Conservation (phyloP, 2,113 vertebrate species). For the Merops nubicus region DNA sequence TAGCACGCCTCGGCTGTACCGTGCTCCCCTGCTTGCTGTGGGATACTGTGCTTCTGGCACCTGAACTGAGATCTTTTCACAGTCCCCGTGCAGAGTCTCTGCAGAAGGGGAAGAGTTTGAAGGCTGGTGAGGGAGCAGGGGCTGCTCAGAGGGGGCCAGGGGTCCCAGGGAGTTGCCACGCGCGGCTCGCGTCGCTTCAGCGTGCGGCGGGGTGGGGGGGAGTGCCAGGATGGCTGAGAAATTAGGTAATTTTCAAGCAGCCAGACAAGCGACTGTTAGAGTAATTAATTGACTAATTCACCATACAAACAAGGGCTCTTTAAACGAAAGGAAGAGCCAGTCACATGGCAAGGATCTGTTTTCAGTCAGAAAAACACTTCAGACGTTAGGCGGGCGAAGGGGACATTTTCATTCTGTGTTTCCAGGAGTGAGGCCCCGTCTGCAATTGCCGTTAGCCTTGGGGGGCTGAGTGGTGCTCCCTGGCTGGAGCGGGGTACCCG, state of each 20-base stretch:
- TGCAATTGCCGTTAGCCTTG: neutral
- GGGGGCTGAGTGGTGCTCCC: neutral
- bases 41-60: neutral
- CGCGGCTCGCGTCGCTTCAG: neutral
- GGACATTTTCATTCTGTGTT: neutral
- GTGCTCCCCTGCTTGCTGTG: fast-evolving
- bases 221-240: slow-evolving; percentile 18
- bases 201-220: neutral
- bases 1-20: neutral
- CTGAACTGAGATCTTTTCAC: fast-evolving
- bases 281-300: slow-evolving; percentile 80
- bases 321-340: slow-evolving; percentile 64
- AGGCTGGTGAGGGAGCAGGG: fast-evolving
- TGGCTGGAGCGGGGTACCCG: neutral
- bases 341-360: slow-evolving; percentile 69
- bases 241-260: slow-evolving; percentile 55
- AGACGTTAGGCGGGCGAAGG: slow-evolving; percentile 27
- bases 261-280: slow-evolving; percentile 71
- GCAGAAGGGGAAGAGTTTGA: neutral
- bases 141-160: fast-evolving
- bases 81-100: neutral
- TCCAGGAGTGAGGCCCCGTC: neutral
- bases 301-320: slow-evolving; percentile 70
- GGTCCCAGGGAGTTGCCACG: neutral
- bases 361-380: slow-evolving; percentile 64